Evolutionary conservation across 2,797 vertebrate species (phyloP), one percentile per base, ranked within the genome.

Genomic region (Hozukius guyotensis): DNA sequence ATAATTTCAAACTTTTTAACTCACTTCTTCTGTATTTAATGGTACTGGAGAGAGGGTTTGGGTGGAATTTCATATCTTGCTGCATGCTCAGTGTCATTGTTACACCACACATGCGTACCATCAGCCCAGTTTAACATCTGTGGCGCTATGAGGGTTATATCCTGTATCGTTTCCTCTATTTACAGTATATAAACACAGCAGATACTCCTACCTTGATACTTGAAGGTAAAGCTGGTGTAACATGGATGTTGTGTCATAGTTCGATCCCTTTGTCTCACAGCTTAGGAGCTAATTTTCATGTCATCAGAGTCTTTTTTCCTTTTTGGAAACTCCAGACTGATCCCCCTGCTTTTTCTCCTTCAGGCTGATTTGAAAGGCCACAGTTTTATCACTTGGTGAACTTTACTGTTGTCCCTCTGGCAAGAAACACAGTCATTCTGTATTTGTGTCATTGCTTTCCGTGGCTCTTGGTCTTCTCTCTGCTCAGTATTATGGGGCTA

Each of bases 281-380:
- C 24, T 31, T 25, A 29, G 31, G 32, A 49, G 34, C 34, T 79
- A 4, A 66, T 84, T 75, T 82, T 78, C 56, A 79, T 81, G 77
- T 83, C 42, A 68, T 87, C 18, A 27, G 36, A 66, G 12, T 69
- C 27, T 34, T 77, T 77, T 65, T 70, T 16, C 27, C 59, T 70
- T 68, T 81, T 80, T 71, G 52, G 32, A 77, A 72, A 79, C 29
- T 70, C 22, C 12, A 46, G n/a, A 72, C n/a, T 60, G 27, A 31
- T 74, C 46, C 32, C 69, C 5, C 4, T 60, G 14, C 16, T 52
- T 68, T 77, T 25, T 22, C 57, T 67, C 66, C 62, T 27, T 75
- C 8, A 42, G 59, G 71, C n/a, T 5, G 1, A 60, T 64, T 49
- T 66, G 22, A 79, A 73, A 74, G 53, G 52, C 55, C 27, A 65